Evolutionary conservation across 2,888 invertebrate genomes (phyloP), one percentile per base, ranked within the genome.

Genomic region (Sepiola atlantica): DNA sequence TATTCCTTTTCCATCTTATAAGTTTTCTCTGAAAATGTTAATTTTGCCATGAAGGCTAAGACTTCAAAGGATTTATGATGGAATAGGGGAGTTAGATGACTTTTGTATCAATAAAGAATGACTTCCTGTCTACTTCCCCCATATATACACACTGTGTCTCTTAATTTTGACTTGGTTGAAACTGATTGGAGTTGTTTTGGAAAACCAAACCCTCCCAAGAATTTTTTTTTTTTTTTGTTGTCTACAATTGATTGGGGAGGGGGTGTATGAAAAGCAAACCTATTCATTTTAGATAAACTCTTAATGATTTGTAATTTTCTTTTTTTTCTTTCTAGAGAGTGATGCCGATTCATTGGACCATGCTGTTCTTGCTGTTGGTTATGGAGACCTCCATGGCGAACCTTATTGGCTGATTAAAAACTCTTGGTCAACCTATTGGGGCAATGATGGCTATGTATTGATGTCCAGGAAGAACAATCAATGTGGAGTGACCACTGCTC

Each of bases 391-490:
- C 54, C 98, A 98, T 96, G 98, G 98, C 0, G 98, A 98, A 96
- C 98, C 98, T 95, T 99, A 99, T 97, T 99, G 99, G 99, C 98
- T 99, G 94, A 97, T 99, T 20, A 99, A 99, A 97, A 99, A 99
- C 97, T 99, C 99, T 0, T 99, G 99, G 99, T 99, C 99, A 1
- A 99, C 99, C 96, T 98, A 99, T 97, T 99, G 99, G 99, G 99
- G 99, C 77, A 99, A 99, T 97, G 99, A 99, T 97, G 99, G 99
- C 0, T 99, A 99, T 96, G 98, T 99, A 0, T 98, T 99, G 4
- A 99, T 99, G 98, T 98, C 99, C 0, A 98, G 98, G 92, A 98
- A 98, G 96, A 98, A 99, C 96, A 99, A 99, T 97, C 99, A 99
- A 97, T 99, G 99, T 96, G 99, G 99, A 16, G 99, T 99, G 0